phyloP scores from a whole-genome alignment of 2,113 vertebrate species.

The Pluvianellus socialis region DNA sequence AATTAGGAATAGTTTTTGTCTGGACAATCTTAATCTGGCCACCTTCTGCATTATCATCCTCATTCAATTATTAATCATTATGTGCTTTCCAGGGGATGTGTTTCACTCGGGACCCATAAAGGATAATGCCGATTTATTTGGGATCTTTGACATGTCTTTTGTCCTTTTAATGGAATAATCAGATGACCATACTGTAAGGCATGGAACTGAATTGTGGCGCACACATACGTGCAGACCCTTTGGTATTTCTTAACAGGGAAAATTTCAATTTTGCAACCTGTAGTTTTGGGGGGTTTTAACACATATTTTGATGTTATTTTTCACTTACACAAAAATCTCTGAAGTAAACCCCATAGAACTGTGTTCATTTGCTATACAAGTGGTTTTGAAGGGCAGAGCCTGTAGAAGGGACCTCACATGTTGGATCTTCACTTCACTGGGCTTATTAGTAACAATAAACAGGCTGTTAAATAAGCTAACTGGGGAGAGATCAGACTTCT shows the following conservation, averaged over 20 bases:
- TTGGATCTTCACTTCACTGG: not conserved
- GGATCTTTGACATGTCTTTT: not conserved
- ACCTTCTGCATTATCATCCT: not conserved
- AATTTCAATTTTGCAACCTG: not conserved
- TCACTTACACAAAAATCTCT: not conserved
- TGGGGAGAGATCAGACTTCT: not conserved
- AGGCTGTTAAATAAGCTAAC: not conserved
- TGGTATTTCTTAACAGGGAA: not conserved
- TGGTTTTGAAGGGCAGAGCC: not conserved
- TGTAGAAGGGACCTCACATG: not conserved
- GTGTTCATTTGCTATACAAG: rapidly evolving
- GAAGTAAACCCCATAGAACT: not conserved
- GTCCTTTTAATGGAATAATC: not conserved
- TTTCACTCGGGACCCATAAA: not conserved
- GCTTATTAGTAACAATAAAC: not conserved
- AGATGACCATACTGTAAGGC: not conserved
- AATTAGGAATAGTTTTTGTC: not conserved
- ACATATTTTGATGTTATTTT: not conserved
- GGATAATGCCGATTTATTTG: not conserved
- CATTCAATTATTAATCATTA: not conserved
- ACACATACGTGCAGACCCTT: not conserved
- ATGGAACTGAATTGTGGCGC: not conserved
- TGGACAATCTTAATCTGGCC: not conserved
- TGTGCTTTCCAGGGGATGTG: not conserved
- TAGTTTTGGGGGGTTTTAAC: not conserved